A percentile compares a stretch with the other conserved stretches of the same genome.
These are phyloP conservation scores for Troilus luridus DNA, from an alignment of 2,888 invertebrate species.

Conservation along the genomic window DNA sequence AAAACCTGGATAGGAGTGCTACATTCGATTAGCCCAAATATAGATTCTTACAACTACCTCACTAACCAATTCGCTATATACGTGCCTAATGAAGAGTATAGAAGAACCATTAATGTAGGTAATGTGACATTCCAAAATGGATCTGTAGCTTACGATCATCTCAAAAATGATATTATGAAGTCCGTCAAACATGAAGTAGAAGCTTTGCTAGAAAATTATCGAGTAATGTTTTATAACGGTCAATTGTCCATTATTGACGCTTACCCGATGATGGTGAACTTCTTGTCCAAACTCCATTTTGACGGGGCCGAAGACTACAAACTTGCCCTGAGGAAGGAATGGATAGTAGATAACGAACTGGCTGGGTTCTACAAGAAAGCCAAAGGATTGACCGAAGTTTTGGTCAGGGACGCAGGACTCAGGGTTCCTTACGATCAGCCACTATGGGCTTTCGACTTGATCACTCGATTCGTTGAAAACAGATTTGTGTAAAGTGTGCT, in stretches of 20 bases:
- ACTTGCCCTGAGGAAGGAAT: slow-evolving; percentile 76
- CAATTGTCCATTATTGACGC: slow-evolving; percentile 93
- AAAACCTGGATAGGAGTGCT: slow-evolving; percentile 68
- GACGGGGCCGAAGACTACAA: slow-evolving; percentile 77
- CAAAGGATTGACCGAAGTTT: slow-evolving; percentile 80
- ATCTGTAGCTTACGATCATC: slow-evolving; percentile 77
- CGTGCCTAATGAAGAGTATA: slow-evolving; percentile 62
- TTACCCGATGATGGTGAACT: slow-evolving; percentile 87
- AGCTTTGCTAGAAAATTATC: slow-evolving; percentile 78
- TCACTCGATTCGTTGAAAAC: slow-evolving; percentile 77
- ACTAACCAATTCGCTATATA: slow-evolving; percentile 70
- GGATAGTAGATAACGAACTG: slow-evolving; percentile 76
- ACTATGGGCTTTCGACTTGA: slow-evolving; percentile 81
- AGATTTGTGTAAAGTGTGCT: slow-evolving; percentile 69
- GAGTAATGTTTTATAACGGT: slow-evolving; percentile 88
- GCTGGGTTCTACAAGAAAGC: slow-evolving; percentile 84
- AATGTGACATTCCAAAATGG: slow-evolving; percentile 70
- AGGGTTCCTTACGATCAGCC: slow-evolving; percentile 88
- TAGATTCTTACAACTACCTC: slow-evolving; percentile 81
- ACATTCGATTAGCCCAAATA: slow-evolving; percentile 75
- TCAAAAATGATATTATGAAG: slow-evolving; percentile 85
- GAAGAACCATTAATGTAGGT: slow-evolving; percentile 86
- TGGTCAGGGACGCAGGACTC: slow-evolving; percentile 86
- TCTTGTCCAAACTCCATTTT: slow-evolving; percentile 81
- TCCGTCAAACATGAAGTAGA: slow-evolving; percentile 82